A percentile compares a stretch with the other conserved stretches of the same genome.
phyloP scores from a whole-genome alignment of 2,888 invertebrate genomes.

The Dugesia japonica region DNA sequence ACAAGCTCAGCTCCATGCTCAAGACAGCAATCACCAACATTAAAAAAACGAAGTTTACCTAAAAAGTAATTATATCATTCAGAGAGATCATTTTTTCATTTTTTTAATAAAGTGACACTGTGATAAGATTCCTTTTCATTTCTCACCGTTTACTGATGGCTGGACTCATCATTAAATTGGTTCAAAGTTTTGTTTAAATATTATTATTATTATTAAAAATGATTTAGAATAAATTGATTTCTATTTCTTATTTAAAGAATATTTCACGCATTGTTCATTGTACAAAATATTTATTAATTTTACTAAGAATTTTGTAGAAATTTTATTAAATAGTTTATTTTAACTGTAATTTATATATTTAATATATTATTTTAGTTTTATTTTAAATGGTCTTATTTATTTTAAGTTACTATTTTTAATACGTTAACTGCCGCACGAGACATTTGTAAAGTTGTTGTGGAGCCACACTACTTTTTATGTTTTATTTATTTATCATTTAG shows the following conservation, averaged over 20 bases:
- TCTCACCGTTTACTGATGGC: constrained; percentile 1
- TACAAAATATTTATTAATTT: no score
- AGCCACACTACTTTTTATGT: no score
- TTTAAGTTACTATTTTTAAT: no score
- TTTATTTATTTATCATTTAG: no score
- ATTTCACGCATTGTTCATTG: no score
- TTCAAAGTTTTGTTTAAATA: background rate
- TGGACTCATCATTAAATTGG: background rate
- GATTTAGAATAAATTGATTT: background rate
- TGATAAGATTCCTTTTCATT: constrained; percentile 9
- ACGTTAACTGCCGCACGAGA: no score
- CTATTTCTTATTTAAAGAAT: background rate
- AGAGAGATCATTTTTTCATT: background rate
- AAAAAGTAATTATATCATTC: background rate
- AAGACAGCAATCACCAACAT: constrained; percentile 5
- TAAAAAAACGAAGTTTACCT: background rate
- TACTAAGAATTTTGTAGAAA: no score
- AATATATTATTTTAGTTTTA: no score
- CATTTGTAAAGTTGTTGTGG: no score
- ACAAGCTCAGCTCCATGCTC: constrained; percentile 7
- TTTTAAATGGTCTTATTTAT: no score
- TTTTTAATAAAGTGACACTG: background rate
- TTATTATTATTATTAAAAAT: background rate
- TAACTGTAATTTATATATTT: no score
- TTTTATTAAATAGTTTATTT: no score